Evolutionary conservation across 2,113 vertebrate genomes (phyloP), one percentile per base, ranked within the genome.

Genomic region (Bungarus multicinctus): DNA sequence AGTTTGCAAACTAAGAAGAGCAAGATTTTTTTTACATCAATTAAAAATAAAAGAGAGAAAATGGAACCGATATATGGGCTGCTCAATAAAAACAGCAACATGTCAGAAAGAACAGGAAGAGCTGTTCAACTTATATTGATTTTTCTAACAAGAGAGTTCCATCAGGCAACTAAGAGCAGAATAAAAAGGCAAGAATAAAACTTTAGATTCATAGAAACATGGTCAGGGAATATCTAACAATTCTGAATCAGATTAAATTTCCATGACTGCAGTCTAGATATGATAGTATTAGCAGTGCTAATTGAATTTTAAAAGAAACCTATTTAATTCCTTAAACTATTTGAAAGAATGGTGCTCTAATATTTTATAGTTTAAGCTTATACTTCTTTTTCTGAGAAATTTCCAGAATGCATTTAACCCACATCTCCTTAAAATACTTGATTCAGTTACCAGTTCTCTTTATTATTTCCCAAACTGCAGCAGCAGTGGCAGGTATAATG

Each of bases 381-480:
- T 39, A 9, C 23, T 69, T 30, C 25, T 5, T 58, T 14, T 86
- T 87, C n/a, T 85, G 25, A 47, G 4, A 87, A 91, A 23, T 52
- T 91, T 91, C 18, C 39, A 86, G 43, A 74, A 86, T 57, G 90
- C 30, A 47, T 86, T n/a, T 30, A 58, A 57, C 90, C 23, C 18
- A 7, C 30, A 39, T 9, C 23, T 14, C 10, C 50, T 53, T 87
- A 54, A 2, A 0, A 22, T 0, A 54, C 27, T 9, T 64, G 43
- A n/a, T 43, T n/a, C 14, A 39, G 96, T 90, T 85, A 99, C 99
- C 99, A 91, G 98, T 98, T 94, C 98, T 97, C 95, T 96, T 98
- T 27, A 99, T 98, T 47, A 99, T 99, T 93, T 99, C 99, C 99
- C 99, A 99, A 11, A 99, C 98, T 0, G 98, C 99, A 85, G 98